These are phyloP conservation scores for Tachysurus fulvidraco DNA, from an alignment of 2,113 vertebrate species.

Conservation along the genomic window DNA sequence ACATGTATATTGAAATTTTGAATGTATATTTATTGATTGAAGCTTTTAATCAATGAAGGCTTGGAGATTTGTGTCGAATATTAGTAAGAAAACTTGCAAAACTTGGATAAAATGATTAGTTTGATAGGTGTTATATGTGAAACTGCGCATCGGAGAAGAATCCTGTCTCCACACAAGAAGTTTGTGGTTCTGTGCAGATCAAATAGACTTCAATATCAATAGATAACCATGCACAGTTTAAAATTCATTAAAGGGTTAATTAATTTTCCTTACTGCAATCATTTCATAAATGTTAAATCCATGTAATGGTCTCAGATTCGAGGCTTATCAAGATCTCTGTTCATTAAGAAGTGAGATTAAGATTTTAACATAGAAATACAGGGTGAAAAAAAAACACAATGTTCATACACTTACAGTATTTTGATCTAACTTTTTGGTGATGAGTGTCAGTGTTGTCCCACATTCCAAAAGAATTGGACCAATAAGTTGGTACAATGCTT, in stretches of 20 bases:
- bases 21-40: no score
- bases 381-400: not conserved
- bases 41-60: no score
- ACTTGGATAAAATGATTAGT: not conserved
- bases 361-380: not conserved
- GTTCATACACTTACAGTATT: not conserved
- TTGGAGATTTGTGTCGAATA: not conserved
- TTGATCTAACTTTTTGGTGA: not conserved
- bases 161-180: no score
- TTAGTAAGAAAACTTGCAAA: not conserved
- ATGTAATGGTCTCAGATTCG: not conserved
- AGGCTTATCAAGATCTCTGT: not conserved
- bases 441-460: not conserved
- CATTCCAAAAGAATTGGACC: no score
- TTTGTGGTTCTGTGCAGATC: not conserved
- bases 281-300: not conserved
- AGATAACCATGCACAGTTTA: not conserved
- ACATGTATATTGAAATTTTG: no score
- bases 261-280: not conserved
- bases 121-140: not conserved
- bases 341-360: not conserved
- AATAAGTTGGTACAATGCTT: no score
- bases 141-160: not conserved
- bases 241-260: not conserved
- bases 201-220: not conserved